Evolutionary conservation across 2,797 vertebrate species (phyloP), one percentile per base, ranked within the genome.

Genomic region (Bovichtus variegatus): DNA sequence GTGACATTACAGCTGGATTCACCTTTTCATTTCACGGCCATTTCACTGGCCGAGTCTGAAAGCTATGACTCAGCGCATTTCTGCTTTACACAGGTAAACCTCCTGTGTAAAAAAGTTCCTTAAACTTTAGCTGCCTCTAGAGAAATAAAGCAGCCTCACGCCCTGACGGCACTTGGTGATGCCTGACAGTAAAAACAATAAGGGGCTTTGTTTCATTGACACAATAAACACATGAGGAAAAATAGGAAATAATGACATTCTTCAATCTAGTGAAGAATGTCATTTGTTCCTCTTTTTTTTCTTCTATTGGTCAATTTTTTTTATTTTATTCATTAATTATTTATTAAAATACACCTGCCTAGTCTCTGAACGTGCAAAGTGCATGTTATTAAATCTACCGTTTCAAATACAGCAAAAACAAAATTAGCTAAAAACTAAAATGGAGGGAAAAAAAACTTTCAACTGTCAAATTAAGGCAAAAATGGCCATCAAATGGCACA

Each of bases 21-120:
- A 65, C 66, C 76, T 80, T 79, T 76, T 72, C 60, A 72, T 72
- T 71, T 62, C 41, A 66, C 10, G 2, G 60, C 47, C 55, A 64
- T 72, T 82, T 78, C 59, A 23, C 66, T 2, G 54, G 36, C 9
- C 34, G 18, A 51, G 55, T 55, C 62, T 61, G 73, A 77, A 68
- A 64, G 62, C 68, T 60, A 6, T 65, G 78, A 85, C 29, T 81
- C 66, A 57, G 66, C 18, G 0, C 9, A 6, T 61, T 57, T 53
- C 78, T 59, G 54, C 54, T 62, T 67, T 19, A 36, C 29, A 18
- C 16, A 9, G 38, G 62, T 31, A 40, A 47, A 53, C 18, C 31
- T 57, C 34, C 50, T n/a, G n/a, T n/a, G n/a, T n/a, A n/a, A n/a
- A n/a, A 59, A 66, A 16, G 36, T 54, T 71, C 16, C 38, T 61